Conservation (phyloP, 2,113 vertebrate species). For the Eudyptes chrysolophus region DNA sequence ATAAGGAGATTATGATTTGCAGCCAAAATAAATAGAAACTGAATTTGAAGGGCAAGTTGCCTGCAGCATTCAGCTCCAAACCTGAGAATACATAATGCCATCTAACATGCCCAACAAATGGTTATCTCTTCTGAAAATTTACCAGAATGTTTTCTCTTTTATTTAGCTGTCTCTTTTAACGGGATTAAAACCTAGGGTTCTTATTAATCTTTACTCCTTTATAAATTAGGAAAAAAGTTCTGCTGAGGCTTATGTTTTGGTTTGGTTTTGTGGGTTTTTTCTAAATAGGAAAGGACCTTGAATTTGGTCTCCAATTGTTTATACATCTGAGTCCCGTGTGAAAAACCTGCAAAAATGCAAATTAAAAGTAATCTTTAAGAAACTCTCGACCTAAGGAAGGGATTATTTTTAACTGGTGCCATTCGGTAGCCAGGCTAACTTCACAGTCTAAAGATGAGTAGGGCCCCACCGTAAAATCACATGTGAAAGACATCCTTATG, state of each 20-base stretch:
- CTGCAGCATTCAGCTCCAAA: background rate
- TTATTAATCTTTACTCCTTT: background rate
- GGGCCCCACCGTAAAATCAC: background rate
- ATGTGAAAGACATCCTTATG: background rate
- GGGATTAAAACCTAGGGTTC: background rate
- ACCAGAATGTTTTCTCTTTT: background rate
- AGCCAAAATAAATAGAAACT: conserved; percentile 31
- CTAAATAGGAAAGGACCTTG: background rate
- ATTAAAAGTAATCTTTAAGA: background rate
- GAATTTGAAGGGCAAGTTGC: conserved; percentile 12
- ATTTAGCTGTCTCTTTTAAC: background rate
- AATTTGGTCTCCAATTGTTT: background rate
- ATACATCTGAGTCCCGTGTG: background rate
- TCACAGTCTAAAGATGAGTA: background rate
- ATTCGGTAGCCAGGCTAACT: background rate
- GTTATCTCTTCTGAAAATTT: background rate
- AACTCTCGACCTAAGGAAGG: background rate
- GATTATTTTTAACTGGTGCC: background rate
- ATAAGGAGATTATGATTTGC: background rate
- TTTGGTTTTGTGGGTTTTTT: background rate
- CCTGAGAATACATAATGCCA: background rate
- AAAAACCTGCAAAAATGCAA: background rate
- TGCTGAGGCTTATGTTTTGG: background rate
- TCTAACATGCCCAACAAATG: background rate
- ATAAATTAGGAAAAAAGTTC: background rate